These are phyloP conservation scores for Struthidea cinerea DNA, from an alignment of 2,113 vertebrate genomes.

Conservation along the genomic window DNA sequence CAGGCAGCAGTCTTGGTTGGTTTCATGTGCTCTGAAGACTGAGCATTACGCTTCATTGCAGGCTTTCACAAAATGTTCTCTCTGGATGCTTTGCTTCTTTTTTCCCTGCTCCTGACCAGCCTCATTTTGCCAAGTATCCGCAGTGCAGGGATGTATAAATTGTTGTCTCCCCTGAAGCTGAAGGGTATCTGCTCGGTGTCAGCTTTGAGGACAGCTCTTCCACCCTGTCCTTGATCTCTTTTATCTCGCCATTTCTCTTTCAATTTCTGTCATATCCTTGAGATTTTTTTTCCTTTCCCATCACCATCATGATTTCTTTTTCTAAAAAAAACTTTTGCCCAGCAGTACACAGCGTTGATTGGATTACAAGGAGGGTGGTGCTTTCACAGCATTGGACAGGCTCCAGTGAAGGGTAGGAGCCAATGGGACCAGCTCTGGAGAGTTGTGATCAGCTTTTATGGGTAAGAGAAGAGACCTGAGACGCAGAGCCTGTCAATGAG, in stretches of 20 bases:
- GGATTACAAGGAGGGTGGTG: neutral
- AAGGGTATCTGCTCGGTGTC: neutral
- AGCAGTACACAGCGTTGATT: accelerated
- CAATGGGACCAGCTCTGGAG: neutral
- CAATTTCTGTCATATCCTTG: neutral
- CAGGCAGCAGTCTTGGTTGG: neutral
- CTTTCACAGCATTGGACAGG: neutral
- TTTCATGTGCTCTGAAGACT: neutral
- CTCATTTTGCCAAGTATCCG: neutral
- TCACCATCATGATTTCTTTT: neutral
- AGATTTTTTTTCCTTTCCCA: neutral
- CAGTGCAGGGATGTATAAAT: neutral
- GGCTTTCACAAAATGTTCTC: neutral
- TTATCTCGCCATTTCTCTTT: neutral
- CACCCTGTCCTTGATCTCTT: neutral
- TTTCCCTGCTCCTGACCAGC: neutral
- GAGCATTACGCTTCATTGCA: neutral
- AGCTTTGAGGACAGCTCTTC: neutral
- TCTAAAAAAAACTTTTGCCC: neutral
- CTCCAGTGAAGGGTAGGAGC: neutral
- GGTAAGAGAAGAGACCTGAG: neutral
- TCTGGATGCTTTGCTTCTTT: neutral
- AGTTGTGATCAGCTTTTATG: neutral
- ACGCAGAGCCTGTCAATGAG: neutral
- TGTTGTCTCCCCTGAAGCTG: neutral